Evolutionary conservation across 2,113 vertebrate species (phyloP).

Genomic region (Dicerorhinus sumatrensis): DNA sequence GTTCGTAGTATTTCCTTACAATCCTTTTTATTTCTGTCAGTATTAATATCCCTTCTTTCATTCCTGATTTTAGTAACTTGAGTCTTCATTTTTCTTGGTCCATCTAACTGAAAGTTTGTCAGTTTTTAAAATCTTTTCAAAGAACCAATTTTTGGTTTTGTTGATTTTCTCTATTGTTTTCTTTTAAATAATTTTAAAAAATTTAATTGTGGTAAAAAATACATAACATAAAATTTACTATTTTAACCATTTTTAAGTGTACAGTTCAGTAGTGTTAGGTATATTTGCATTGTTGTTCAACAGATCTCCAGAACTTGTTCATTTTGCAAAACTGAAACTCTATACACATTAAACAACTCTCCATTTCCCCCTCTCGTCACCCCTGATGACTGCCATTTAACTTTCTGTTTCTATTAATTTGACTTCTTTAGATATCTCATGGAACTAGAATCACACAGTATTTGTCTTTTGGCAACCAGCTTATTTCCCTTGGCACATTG

Average conservation of each 20-base stretch:
- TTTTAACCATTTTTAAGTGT: background rate
- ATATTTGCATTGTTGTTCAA: background rate
- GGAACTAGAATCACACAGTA: background rate
- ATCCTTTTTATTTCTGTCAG: background rate
- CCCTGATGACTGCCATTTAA: background rate
- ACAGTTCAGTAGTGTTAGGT: background rate
- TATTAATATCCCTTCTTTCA: background rate
- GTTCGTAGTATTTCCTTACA: background rate
- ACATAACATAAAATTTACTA: background rate
- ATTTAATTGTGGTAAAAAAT: background rate
- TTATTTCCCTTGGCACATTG: background rate
- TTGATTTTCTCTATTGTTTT: background rate
- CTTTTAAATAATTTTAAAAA: background rate
- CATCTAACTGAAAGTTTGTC: background rate
- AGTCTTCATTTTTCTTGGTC: background rate
- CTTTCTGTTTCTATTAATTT: background rate
- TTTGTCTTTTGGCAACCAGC: background rate
- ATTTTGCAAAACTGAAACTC: background rate
- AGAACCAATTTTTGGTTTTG: background rate
- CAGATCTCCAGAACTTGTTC: background rate
- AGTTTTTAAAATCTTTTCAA: background rate
- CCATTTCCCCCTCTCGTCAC: background rate
- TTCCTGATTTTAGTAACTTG: background rate
- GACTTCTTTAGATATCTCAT: background rate
- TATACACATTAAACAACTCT: background rate